Evolutionary conservation across 2,113 vertebrate genomes (phyloP).

Genomic region (Gymnobelideus leadbeateri): DNA sequence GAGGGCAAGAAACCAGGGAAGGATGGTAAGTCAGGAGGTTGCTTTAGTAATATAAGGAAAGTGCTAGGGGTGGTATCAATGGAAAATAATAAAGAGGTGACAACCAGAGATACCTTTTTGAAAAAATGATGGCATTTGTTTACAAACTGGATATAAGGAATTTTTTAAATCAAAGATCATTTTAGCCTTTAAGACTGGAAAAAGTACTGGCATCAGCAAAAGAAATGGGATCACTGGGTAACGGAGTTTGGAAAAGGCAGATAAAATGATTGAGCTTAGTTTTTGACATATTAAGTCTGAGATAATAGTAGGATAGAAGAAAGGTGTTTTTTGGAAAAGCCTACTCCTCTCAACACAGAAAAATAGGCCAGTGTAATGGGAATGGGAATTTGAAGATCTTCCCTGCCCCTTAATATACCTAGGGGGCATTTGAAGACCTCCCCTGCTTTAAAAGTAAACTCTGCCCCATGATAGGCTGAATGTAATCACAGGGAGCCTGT

Average conservation of each 20-base stretch:
- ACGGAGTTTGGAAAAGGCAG: background rate
- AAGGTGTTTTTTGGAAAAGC: background rate
- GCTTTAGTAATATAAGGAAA: background rate
- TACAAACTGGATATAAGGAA: background rate
- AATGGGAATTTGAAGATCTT: too few relatives aligned
- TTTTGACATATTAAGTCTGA: background rate
- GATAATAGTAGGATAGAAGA: background rate
- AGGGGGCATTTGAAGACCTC: too few relatives aligned
- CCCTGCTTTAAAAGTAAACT: too few relatives aligned
- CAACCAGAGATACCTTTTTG: background rate
- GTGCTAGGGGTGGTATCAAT: too few relatives aligned
- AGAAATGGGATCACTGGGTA: background rate
- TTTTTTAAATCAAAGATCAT: background rate
- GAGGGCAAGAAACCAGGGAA: background rate
- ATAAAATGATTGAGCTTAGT: background rate
- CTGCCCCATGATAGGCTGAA: too few relatives aligned
- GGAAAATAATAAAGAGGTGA: background rate
- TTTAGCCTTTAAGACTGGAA: background rate
- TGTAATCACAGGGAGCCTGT: too few relatives aligned
- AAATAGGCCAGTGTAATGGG: background rate
- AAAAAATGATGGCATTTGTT: background rate
- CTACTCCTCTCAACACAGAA: background rate
- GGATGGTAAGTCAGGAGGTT: background rate
- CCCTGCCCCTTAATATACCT: too few relatives aligned
- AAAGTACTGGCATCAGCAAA: background rate